Evolutionary conservation across 2,797 vertebrate genomes (phyloP).

Genomic region (Rhyacichthys aspro): DNA sequence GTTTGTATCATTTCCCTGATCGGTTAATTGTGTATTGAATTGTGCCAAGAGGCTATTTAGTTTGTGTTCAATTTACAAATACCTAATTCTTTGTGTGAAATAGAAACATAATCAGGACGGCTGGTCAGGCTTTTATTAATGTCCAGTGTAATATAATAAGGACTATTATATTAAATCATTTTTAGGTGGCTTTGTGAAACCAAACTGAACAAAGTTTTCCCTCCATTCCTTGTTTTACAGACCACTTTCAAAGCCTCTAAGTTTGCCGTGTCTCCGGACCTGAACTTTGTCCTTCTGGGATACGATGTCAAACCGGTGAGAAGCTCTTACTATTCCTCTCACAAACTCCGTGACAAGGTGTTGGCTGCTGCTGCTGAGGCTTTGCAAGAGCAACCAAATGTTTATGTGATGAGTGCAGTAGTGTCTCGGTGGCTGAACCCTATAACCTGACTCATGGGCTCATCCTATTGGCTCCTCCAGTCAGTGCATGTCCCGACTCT

Average conservation of each 20-base stretch:
- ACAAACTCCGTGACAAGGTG: too few relatives aligned
- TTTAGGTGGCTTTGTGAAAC: too few relatives aligned
- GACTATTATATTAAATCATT: too few relatives aligned
- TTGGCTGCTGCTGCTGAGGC: neutral
- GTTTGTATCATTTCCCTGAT: too few relatives aligned
- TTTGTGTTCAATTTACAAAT: too few relatives aligned
- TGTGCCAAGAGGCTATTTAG: too few relatives aligned
- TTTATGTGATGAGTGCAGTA: neutral
- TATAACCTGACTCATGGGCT: neutral
- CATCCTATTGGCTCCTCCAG: neutral
- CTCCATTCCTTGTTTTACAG: conserved; percentile 48
- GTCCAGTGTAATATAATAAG: too few relatives aligned
- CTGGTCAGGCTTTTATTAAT: too few relatives aligned
- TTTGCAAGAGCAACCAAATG: neutral
- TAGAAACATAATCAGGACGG: too few relatives aligned
- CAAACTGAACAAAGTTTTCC: too few relatives aligned
- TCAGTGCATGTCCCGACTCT: neutral
- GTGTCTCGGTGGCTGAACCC: neutral
- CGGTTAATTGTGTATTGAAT: too few relatives aligned
- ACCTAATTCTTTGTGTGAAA: too few relatives aligned
- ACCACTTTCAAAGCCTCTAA: conserved; percentile 77
- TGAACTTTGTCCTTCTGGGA: conserved; percentile 77
- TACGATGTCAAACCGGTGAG: conserved; percentile 81
- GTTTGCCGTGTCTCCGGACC: conserved; percentile 78
- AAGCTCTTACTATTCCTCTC: conserved; percentile 12